Percentiles rank a stretch among this genome's conserved stretches.
These are phyloP conservation scores for Pangasius sanitwongsei DNA, from an alignment of 2,797 vertebrate species.

Conservation along the genomic window DNA sequence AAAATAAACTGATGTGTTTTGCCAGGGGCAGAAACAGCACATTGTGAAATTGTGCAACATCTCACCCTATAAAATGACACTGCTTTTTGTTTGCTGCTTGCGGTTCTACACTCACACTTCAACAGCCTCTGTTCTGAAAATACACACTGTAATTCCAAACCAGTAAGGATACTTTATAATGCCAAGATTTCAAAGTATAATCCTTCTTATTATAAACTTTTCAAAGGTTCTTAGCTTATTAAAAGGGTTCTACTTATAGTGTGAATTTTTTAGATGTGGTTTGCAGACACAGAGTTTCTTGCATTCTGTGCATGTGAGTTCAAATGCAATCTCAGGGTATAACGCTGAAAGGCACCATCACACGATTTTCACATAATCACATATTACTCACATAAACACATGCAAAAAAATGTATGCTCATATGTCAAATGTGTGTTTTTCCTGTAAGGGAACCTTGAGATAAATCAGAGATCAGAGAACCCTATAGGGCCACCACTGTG, in stretches of 20 bases:
- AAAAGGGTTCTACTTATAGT: not conserved
- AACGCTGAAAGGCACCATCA: not conserved
- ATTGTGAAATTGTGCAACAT: constrained; percentile 5
- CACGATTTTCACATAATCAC: no score
- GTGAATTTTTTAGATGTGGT: not conserved
- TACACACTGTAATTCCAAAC: not conserved
- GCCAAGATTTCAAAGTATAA: not conserved
- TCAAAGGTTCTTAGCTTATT: not conserved
- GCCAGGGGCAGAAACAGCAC: not conserved
- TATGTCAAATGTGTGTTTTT: not conserved
- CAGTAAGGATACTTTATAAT: not conserved
- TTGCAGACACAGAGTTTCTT: not conserved
- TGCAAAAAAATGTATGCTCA: not conserved
- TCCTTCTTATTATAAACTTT: not conserved
- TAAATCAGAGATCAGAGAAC: not conserved
- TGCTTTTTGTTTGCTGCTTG: not conserved
- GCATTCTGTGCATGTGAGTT: not conserved
- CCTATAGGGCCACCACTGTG: no score
- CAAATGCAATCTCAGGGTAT: not conserved
- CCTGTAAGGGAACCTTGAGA: not conserved
- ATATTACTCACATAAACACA: not conserved
- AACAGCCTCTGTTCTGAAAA: not conserved
- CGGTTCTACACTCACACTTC: not conserved
- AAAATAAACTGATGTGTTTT: not conserved
- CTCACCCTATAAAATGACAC: constrained; percentile 1